Evolutionary conservation across 2,113 vertebrate genomes (phyloP).

Genomic region (Mobula birostris): DNA sequence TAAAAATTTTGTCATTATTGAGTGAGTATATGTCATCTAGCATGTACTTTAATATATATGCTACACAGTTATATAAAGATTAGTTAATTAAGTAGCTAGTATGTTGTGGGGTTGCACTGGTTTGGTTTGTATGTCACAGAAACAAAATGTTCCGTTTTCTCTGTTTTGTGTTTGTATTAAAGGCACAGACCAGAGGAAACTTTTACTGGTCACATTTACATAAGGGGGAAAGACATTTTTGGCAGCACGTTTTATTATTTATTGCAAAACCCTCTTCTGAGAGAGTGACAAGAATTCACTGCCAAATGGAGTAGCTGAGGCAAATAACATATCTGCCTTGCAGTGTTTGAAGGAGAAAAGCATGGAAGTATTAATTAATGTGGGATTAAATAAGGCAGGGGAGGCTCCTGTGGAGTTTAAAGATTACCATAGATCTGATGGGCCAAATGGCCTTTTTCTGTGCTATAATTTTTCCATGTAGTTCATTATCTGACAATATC

Average conservation of each 20-base stretch:
- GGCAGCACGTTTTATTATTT: neutral
- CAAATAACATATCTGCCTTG: neutral
- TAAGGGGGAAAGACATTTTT: neutral
- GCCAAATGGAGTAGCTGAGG: neutral
- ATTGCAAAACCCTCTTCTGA: neutral
- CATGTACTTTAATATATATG: neutral
- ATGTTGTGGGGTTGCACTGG: neutral
- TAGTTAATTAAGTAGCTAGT: neutral
- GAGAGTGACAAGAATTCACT: neutral
- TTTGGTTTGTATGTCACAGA: neutral
- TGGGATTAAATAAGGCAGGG: neutral
- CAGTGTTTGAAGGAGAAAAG: neutral
- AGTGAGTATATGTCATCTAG: constrained; percentile 34
- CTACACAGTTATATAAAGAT: neutral
- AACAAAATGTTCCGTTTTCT: neutral
- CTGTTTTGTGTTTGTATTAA: neutral
- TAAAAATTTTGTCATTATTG: constrained; percentile 29
- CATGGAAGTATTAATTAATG: neutral
- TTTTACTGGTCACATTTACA: neutral
- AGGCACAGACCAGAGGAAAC: neutral
- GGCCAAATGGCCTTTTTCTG: neutral
- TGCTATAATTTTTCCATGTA: neutral
- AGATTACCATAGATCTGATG: neutral
- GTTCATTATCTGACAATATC: neutral
- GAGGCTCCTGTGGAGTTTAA: neutral